Evolutionary conservation across 2,797 vertebrate genomes (phyloP).

Genomic region (Pampus argenteus): DNA sequence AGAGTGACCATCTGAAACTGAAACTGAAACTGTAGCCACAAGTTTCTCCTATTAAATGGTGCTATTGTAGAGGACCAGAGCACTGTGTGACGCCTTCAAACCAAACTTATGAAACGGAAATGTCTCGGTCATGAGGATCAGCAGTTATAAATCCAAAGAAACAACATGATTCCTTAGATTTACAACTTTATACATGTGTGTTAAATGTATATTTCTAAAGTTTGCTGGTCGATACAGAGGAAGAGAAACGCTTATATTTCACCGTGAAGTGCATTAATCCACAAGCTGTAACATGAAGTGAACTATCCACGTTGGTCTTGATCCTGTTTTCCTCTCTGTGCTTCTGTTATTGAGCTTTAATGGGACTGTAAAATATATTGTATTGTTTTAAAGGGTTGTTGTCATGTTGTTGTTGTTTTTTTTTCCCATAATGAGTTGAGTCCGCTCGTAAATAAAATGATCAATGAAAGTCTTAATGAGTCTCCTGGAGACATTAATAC

Average conservation of each 20-base stretch:
- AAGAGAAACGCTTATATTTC: background rate
- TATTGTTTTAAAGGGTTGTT: constrained; percentile 29
- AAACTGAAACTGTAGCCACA: constrained; percentile 30
- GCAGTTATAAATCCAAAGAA: constrained; percentile 2
- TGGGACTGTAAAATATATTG: constrained; percentile 23
- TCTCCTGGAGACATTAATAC: background rate
- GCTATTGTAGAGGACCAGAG: constrained; percentile 24
- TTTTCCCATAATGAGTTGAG: constrained; percentile 6
- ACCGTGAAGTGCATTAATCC: constrained; percentile 55
- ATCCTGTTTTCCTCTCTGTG: constrained; percentile 3
- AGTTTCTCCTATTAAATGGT: constrained; percentile 4
- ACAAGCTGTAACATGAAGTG: background rate
- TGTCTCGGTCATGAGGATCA: background rate
- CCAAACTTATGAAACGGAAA: background rate
- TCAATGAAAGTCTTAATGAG: background rate
- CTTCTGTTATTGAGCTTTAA: constrained; percentile 11
- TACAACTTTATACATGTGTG: background rate
- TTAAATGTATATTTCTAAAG: background rate
- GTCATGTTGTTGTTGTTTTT: too few relatives aligned
- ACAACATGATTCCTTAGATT: background rate
- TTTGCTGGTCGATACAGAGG: constrained; percentile 20
- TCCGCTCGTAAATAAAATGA: constrained; percentile 41
- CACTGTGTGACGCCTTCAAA: constrained; percentile 45
- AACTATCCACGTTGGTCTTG: background rate
- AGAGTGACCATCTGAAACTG: background rate